Evolutionary conservation across 2,797 vertebrate genomes (phyloP).

Genomic region (Macrochelys suwanniensis): DNA sequence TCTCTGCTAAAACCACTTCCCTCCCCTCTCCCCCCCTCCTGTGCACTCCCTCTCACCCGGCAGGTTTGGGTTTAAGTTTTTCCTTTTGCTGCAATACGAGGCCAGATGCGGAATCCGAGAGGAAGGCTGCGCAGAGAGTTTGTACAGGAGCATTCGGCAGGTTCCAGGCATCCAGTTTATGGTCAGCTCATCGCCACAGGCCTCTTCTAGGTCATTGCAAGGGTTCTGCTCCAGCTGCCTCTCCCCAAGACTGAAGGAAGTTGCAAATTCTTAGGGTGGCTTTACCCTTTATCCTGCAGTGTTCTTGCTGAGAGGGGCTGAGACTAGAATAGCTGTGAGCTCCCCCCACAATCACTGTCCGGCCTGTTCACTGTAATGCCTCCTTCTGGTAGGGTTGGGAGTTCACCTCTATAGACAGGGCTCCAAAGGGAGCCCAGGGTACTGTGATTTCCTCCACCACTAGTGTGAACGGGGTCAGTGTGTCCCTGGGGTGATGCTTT

Average conservation of each 20-base stretch:
- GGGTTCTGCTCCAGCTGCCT: background rate
- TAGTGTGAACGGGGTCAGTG: background rate
- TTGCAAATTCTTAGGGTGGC: background rate
- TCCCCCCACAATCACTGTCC: background rate
- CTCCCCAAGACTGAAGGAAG: background rate
- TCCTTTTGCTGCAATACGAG: constrained; percentile 57
- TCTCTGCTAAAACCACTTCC: constrained; percentile 60
- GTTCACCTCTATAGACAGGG: background rate
- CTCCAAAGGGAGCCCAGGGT: fast-evolving
- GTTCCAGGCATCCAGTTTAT: background rate
- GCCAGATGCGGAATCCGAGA: background rate
- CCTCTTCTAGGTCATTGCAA: background rate
- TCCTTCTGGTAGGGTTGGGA: background rate
- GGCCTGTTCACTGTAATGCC: background rate
- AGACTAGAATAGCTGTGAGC: background rate
- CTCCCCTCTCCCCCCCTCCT: background rate
- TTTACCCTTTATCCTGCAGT: fast-evolving
- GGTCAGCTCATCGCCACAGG: fast-evolving
- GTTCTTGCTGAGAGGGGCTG: background rate
- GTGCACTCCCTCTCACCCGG: constrained; percentile 48
- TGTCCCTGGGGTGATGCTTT: background rate
- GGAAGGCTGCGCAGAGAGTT: background rate
- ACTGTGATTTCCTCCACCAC: background rate
- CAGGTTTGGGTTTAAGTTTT: constrained; percentile 47
- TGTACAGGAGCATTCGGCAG: fast-evolving